These are phyloP conservation scores for Osmerus mordax DNA, from an alignment of 2,113 vertebrate genomes.

Conservation along the genomic window DNA sequence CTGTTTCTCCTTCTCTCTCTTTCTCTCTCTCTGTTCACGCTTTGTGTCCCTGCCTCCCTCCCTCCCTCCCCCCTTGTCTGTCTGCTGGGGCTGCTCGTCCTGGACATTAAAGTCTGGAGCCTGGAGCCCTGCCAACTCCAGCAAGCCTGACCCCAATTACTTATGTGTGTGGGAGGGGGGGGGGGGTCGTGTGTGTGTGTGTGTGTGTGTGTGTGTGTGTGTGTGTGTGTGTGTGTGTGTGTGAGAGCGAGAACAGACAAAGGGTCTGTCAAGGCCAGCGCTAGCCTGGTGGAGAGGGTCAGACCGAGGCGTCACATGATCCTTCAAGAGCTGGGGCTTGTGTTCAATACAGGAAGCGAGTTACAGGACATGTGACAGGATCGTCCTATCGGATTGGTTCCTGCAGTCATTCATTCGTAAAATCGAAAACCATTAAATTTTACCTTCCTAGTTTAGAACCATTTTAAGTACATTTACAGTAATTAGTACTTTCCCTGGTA, in stretches of 20 bases:
- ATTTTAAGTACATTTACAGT: no score
- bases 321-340: background rate
- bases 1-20: background rate
- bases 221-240: background rate
- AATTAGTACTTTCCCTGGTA: no score
- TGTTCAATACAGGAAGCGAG: background rate
- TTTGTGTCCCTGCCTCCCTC: background rate
- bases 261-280: no score
- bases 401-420: no score
- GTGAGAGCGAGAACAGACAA: background rate
- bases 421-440: no score
- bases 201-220: background rate
- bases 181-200: no score
- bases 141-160: conserved; percentile 14
- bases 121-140: conserved; percentile 9
- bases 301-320: background rate
- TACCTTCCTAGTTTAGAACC: no score
- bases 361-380: background rate
- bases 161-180: background rate
- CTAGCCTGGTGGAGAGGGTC: no score
- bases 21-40: conserved; percentile 8
- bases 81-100: background rate
- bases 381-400: no score
- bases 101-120: background rate
- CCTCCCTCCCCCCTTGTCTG: background rate